Base-by-base conservation (phyloP, 2,797 vertebrate species). In the Chelmon rostratus region DNA sequence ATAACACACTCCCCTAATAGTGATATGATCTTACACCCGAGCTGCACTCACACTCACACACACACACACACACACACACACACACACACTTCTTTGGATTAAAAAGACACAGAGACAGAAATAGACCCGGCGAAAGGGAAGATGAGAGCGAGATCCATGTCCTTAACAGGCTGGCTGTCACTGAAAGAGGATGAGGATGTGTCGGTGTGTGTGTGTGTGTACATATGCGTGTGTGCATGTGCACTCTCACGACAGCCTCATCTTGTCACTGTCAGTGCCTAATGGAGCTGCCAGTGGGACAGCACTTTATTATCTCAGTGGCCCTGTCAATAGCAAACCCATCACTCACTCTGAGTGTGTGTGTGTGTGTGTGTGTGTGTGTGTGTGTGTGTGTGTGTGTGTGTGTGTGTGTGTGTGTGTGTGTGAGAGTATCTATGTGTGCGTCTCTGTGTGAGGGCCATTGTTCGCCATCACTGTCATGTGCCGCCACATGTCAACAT, bases 241-340 rank as follows among this genome's bases (percentile, higher is more conserved):
- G 77, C 82, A 64, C 84, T 66, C 85, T 87, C 78, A 62, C 76
- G 28, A 75, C 88, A 92, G 90, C 87, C 88, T 89, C 87, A 87
- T 91, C 93, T 93, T 95, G 94, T 95, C 95, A 95, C 94, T 94
- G 93, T 93, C 92, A 92, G 91, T 64, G 83, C 73, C 87, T 96
- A 95, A 95, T 95, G 93, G 94, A 91, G 91, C 92, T 88, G 92
- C 92, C 91, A 89, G 90, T 83, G 92, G 94, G 93, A 94, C 91
- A 91, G 85, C 86, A 92, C 94, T 95, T 94, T 94, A 95, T 95
- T 95, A 94, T 94, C 91, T 91, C 94, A 90, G 94, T 95, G 94
- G 94, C 94, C 89, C 93, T 95, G 94, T 95, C 94, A 95, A 95
- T 95, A 93, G 90, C 83, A 77, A 86, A 89, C 52, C 91, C 91